Conservation (phyloP, 2,888 invertebrate species). For the Carcina quercana region DNA sequence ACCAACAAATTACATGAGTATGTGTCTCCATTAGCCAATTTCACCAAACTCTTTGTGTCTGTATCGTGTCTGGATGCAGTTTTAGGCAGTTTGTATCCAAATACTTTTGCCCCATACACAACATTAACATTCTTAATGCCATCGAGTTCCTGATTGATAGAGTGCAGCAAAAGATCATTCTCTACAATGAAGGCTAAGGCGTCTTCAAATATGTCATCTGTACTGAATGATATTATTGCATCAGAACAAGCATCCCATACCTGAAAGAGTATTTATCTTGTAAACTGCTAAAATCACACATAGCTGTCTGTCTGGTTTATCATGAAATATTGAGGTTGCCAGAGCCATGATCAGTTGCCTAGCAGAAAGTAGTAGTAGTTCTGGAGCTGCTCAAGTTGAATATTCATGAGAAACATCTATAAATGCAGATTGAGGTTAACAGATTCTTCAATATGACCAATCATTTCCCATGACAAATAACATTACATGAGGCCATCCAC, state of each 20-base stretch:
- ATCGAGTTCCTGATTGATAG: slow-evolving; percentile 78
- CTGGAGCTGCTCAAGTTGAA: no score
- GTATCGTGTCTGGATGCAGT: slow-evolving; percentile 27
- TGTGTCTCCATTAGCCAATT: slow-evolving; percentile 76
- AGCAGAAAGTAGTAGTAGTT: no score
- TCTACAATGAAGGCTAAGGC: slow-evolving; percentile 95
- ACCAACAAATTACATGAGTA: slow-evolving; percentile 82
- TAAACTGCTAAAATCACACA: no score
- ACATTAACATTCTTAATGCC: slow-evolving; percentile 76
- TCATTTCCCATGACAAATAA: no score
- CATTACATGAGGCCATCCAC: no score
- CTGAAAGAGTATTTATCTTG: no score
- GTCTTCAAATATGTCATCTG: slow-evolving; percentile 78
- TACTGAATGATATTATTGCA: slow-evolving; percentile 89
- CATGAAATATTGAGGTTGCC: no score
- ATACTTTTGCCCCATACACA: slow-evolving; percentile 80
- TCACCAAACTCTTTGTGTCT: slow-evolving; percentile 53
- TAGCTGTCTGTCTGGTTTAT: no score
- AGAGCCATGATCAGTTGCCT: no score
- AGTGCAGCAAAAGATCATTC: slow-evolving; percentile 89
- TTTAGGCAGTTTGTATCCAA: slow-evolving; percentile 75
- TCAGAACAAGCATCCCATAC: slow-evolving; percentile 96
- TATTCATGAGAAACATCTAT: no score
- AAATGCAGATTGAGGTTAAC: no score
- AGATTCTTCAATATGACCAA: no score